Evolutionary conservation across 2,113 vertebrate genomes (phyloP).

Genomic region (Ictalurus furcatus): DNA sequence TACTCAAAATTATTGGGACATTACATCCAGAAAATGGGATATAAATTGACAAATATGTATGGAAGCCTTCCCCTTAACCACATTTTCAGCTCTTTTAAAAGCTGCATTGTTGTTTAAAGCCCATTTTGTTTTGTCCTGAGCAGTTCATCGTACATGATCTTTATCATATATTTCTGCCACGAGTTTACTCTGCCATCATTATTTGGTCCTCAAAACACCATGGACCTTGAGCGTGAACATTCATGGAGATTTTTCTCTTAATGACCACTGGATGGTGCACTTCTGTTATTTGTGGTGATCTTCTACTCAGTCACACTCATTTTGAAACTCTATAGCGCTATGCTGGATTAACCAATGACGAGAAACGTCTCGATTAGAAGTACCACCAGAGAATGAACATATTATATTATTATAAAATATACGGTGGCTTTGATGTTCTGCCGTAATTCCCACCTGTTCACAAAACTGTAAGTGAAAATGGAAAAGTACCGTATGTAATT

Average conservation of each 20-base stretch:
- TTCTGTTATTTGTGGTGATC: not conserved
- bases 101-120: not conserved
- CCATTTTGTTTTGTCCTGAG: not conserved
- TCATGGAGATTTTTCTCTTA: not conserved
- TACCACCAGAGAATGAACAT: not conserved
- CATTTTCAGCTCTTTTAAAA: no score
- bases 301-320: not conserved
- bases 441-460: not conserved
- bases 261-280: conserved; percentile 24
- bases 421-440: not conserved
- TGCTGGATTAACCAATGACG: not conserved
- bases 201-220: not conserved
- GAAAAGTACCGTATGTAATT: not conserved
- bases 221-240: not conserved
- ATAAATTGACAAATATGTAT: not conserved
- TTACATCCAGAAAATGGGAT: not conserved
- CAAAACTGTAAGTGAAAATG: not conserved
- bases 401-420: not conserved
- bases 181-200: not conserved
- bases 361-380: not conserved
- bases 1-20: not conserved
- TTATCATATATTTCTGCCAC: no score
- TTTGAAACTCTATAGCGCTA: not conserved
- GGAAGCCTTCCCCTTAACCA: not conserved
- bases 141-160: not conserved